These are phyloP conservation scores for Phanerotoma sp. DNA, from an alignment of 2,888 invertebrate species.

Conservation along the genomic window DNA sequence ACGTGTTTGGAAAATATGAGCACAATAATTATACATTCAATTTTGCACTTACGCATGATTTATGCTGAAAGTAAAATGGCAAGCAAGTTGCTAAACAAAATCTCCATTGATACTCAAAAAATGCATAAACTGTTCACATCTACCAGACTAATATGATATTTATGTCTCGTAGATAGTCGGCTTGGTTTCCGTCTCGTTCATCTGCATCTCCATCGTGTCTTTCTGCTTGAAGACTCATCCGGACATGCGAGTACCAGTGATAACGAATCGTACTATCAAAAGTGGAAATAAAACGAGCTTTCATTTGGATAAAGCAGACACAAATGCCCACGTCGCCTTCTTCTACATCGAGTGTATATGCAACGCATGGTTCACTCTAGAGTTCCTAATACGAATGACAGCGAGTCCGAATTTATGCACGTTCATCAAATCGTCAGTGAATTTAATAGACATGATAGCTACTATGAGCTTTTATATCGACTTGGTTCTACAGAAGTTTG, in stretches of 20 bases:
- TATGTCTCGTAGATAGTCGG: constrained; percentile 86
- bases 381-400: constrained; percentile 89
- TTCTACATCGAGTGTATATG: constrained; percentile 98
- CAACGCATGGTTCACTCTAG: constrained; percentile 99
- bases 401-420: constrained; percentile 92
- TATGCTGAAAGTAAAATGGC: no score
- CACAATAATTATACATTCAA: no score
- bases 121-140: not conserved
- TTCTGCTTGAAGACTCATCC: constrained; percentile 99
- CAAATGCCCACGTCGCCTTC: constrained; percentile 96
- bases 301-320: constrained; percentile 87
- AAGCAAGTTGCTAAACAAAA: no score
- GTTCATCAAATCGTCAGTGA: constrained; percentile 95
- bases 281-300: constrained; percentile 75
- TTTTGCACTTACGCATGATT: no score
- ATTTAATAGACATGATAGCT: constrained; percentile 99
- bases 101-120: no score
- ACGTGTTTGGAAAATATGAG: no score
- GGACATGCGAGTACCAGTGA: constrained; percentile 92
- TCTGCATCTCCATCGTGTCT: constrained; percentile 97
- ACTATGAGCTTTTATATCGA: constrained; percentile 98
- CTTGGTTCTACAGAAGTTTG: constrained; percentile 84
- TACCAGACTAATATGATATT: constrained; percentile 3
- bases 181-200: constrained; percentile 98
- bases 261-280: constrained; percentile 76